Conservation (phyloP, 2,888 invertebrate species). For the Metallyticus violacea region DNA sequence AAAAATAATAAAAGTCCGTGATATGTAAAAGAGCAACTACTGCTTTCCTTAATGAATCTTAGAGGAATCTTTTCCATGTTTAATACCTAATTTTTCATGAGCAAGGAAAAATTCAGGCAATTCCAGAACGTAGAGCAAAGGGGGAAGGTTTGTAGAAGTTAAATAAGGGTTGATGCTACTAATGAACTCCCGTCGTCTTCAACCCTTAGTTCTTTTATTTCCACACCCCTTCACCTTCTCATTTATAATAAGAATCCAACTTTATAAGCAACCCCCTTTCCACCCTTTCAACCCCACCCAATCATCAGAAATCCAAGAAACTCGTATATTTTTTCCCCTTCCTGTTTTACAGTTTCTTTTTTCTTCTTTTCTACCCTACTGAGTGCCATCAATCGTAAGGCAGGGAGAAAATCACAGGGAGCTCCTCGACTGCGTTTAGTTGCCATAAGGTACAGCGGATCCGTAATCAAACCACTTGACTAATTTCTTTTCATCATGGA, state of each 20-base stretch:
- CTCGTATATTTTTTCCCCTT: background rate
- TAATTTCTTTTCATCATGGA: background rate
- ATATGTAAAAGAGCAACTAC: background rate
- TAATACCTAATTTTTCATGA: background rate
- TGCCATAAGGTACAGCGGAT: background rate
- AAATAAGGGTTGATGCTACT: conserved; percentile 13
- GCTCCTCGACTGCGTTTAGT: background rate
- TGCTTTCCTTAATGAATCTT: background rate
- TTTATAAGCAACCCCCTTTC: conserved; percentile 3
- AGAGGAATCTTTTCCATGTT: background rate
- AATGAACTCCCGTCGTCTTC: conserved; percentile 16
- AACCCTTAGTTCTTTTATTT: conserved; percentile 17
- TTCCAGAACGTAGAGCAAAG: background rate
- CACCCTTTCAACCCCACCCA: conserved; percentile 5
- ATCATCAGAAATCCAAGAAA: conserved; percentile 19
- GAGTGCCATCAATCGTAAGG: background rate
- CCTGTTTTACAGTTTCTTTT: background rate
- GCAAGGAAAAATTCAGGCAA: background rate
- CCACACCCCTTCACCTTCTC: conserved; percentile 19
- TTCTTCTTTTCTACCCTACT: background rate
- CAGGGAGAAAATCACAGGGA: background rate
- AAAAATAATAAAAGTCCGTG: background rate
- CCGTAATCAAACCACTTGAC: background rate
- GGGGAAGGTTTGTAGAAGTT: background rate
- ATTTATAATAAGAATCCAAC: conserved; percentile 17